Evolutionary conservation across 2,113 vertebrate species (phyloP).

Genomic region (Ceyx margarethae): DNA sequence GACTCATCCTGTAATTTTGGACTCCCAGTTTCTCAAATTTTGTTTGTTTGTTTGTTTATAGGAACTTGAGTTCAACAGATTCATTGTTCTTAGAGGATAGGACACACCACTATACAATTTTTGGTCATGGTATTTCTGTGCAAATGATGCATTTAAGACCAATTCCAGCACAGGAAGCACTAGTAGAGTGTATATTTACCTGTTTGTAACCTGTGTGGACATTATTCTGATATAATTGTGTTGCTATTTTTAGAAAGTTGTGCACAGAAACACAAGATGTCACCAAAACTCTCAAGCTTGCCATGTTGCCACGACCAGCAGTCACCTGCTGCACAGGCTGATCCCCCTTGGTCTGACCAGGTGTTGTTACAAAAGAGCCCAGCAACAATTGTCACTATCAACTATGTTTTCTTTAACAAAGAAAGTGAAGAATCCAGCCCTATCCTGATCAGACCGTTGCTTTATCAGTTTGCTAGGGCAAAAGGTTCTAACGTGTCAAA

Average conservation of each 20-base stretch:
- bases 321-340: not conserved
- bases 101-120: not conserved
- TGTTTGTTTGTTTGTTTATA: not conserved
- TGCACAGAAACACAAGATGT: not conserved
- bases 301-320: not conserved
- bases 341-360: fast-evolving
- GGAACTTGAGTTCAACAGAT: not conserved
- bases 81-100: not conserved
- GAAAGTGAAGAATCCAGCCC: not conserved
- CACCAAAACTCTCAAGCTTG: not conserved
- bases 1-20: not conserved
- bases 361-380: not conserved
- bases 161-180: not conserved
- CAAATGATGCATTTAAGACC: not conserved
- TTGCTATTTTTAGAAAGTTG: not conserved
- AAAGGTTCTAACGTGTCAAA: not conserved
- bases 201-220: not conserved
- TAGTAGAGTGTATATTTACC: not conserved
- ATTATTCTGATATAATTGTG: not conserved
- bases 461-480: not conserved
- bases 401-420: not conserved
- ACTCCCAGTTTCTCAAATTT: not conserved
- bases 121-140: not conserved
- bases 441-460: not conserved
- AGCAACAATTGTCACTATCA: not conserved